Evolutionary conservation across 2,888 invertebrate species (phyloP), one percentile per base, ranked within the genome.

Genomic region (Troglohyphantes excavatus): DNA sequence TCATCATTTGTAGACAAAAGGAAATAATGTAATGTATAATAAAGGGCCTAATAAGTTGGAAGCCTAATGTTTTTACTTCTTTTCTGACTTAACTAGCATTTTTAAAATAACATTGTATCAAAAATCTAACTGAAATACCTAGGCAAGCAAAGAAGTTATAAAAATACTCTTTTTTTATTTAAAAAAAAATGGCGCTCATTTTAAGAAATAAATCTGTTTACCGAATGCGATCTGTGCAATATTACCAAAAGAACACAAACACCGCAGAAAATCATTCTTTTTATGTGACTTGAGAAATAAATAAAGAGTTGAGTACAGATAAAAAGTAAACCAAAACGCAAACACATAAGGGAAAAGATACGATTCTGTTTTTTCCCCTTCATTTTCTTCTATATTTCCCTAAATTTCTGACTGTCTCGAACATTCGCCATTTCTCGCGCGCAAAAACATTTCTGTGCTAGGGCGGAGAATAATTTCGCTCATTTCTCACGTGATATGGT

Each of bases 401-500:
- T 19, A 46, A 43, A 72, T 65, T 75, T 63, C 63, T 61, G 75
- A 75, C 59, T 75, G 75, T 75, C 78, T 65, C 39, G 63, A 78
- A 63, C 78, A 78, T 78, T 78, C 63, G 33, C 78, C 26, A 17
- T 43, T 78, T 78, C 78, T 78, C 78, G 78, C 78, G 43, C 78
- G 17, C 43, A 13, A 19, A n/a, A n/a, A 39, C 39, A 27, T 67
- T 67, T 67, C 27, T 67, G 67, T 11, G 39, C 7, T 11, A 39
- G 39, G 39, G 46, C 53, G 2, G 78, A 78, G 63, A 78, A 78
- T 68, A 81, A 81, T 81, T 81, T 68, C 46, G 39, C 79, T 81
- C 68, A 81, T 81, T 81, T 68, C 79, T 81, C 67, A 68, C 59
- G 53, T 81, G 79, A 68, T 81, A 81, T 81, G n/a, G n/a, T 2